These are phyloP conservation scores for Typhlomys cinereus DNA, from an alignment of 2,113 vertebrate species.

Conservation along the genomic window DNA sequence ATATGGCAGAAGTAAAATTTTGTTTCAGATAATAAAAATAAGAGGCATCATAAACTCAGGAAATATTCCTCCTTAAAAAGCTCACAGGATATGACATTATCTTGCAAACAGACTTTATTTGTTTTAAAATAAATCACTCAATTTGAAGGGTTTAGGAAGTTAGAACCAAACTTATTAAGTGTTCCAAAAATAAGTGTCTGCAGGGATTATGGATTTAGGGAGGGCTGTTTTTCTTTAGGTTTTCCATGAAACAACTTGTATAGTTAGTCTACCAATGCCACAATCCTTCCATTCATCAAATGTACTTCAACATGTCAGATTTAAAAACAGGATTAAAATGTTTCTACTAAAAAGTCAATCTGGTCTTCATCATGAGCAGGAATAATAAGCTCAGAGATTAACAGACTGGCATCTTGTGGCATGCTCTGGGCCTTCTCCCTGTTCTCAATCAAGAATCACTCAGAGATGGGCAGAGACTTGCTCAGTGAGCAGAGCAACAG, in stretches of 20 bases:
- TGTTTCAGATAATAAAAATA: neutral
- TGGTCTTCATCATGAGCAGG: neutral
- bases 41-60: neutral
- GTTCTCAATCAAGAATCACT: neutral
- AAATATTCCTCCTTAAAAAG: conserved; percentile 12
- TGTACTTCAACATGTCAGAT: neutral
- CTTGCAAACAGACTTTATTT: neutral
- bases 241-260: neutral
- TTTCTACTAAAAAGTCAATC: conserved; percentile 38
- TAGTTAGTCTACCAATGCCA: conserved; percentile 5
- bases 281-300: conserved; percentile 9
- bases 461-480: neutral
- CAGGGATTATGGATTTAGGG: neutral
- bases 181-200: conserved; percentile 5
- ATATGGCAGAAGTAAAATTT: conserved; percentile 40
- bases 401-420: neutral
- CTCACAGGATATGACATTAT: neutral
- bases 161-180: conserved; percentile 13
- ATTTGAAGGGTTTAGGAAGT: conserved; percentile 44
- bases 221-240: neutral
- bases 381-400: conserved; percentile 18
- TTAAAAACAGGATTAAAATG: conserved; percentile 31
- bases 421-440: neutral
- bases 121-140: neutral
- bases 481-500: conserved; percentile 9